A percentile compares a stretch with the other conserved stretches of the same genome.
Conservation (phyloP, 2,113 vertebrate species). For the Parus major region DNA sequence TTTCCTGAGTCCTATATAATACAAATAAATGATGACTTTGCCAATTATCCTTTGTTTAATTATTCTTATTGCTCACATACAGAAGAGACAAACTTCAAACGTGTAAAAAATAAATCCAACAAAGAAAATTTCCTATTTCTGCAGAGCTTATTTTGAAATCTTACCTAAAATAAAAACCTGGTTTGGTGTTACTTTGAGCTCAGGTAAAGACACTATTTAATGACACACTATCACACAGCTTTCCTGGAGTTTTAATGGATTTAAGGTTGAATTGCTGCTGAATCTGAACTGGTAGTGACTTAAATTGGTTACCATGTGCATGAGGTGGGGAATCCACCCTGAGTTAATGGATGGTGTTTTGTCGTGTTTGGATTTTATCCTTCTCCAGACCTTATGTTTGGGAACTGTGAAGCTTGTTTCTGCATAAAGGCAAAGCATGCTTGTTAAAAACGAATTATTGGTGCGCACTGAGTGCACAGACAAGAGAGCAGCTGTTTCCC, state of each 20-base stretch:
- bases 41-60: neutral
- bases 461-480: neutral
- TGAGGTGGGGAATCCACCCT: neutral
- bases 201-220: neutral
- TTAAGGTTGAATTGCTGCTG: neutral
- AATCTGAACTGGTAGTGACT: neutral
- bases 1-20: neutral
- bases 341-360: neutral
- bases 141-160: neutral
- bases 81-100: neutral
- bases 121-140: neutral
- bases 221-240: fast-evolving
- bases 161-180: neutral
- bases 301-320: neutral
- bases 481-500: constrained; percentile 4
- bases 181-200: neutral
- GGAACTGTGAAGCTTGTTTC: neutral
- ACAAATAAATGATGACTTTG: neutral
- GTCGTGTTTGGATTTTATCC: neutral
- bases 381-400: neutral
- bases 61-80: neutral
- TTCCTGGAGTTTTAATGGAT: neutral
- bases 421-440: neutral
- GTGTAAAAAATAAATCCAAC: neutral
- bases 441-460: constrained; percentile 34